A percentile compares a stretch with the other conserved stretches of the same genome.
These are phyloP conservation scores for Neodontobutis hainanensis DNA, from an alignment of 2,113 vertebrate genomes.

Conservation along the genomic window DNA sequence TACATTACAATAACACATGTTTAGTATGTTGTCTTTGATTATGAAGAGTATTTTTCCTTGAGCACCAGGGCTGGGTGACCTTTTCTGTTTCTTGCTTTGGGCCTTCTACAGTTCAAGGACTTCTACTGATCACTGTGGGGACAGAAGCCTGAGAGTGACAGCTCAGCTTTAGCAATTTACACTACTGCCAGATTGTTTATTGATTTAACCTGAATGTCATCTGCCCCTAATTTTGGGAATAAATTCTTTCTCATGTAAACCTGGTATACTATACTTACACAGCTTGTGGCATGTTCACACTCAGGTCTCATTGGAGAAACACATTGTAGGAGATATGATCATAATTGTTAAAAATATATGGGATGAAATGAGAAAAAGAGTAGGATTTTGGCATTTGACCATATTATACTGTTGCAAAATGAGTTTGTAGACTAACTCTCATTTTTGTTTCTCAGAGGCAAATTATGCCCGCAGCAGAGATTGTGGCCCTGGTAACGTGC, in stretches of 20 bases:
- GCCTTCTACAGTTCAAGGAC: slow-evolving; percentile 79
- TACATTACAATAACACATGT: slow-evolving; percentile 18
- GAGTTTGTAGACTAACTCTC: slow-evolving; percentile 11
- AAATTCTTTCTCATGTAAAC: slow-evolving; percentile 11
- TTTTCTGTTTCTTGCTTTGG: slow-evolving; percentile 69
- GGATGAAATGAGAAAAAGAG: no score
- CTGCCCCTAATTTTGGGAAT: slow-evolving; percentile 26
- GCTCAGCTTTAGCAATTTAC: slow-evolving; percentile 48
- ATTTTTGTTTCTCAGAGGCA: slow-evolving; percentile 80
- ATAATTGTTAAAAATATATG: background rate
- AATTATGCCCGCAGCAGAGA: slow-evolving; percentile 97
- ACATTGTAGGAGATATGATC: background rate
- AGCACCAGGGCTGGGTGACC: slow-evolving; percentile 69
- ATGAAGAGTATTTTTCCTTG: slow-evolving; percentile 40
- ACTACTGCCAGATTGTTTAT: slow-evolving; percentile 25
- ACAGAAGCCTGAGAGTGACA: slow-evolving; percentile 70
- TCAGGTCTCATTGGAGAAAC: no score
- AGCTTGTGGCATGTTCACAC: background rate
- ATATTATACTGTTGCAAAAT: background rate
- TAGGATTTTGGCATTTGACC: no score
- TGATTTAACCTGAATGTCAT: slow-evolving; percentile 24
- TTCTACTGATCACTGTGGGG: slow-evolving; percentile 69
- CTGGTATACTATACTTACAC: slow-evolving; percentile 1
- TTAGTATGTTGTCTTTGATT: slow-evolving; percentile 9
- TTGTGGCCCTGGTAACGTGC: slow-evolving; percentile 90